Percentiles rank a stretch among this genome's conserved stretches.
These are phyloP conservation scores for Phyllostomus discolor DNA, from an alignment of 2,113 vertebrate species.

Conservation along the genomic window DNA sequence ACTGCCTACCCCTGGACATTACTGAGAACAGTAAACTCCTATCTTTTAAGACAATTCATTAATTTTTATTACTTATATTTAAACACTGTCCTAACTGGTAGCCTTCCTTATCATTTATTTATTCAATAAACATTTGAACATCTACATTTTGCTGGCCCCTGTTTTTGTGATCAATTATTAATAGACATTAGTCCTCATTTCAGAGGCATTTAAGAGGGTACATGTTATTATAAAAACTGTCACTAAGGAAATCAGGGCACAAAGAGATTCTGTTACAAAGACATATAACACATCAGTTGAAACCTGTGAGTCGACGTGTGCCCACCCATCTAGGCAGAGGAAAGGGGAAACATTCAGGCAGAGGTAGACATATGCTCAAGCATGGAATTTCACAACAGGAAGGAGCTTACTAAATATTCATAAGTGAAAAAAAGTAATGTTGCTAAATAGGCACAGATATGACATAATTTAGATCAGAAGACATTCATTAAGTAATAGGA, in stretches of 20 bases:
- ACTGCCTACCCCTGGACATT: neutral
- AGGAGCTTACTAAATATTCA: neutral
- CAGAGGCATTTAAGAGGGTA: neutral
- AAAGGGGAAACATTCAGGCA: neutral
- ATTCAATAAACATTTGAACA: conserved; percentile 36
- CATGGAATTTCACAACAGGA: neutral
- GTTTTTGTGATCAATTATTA: neutral
- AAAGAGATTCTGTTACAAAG: neutral
- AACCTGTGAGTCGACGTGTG: neutral
- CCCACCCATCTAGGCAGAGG: neutral
- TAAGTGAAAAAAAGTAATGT: neutral
- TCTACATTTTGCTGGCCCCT: neutral
- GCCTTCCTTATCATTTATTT: conserved; percentile 12
- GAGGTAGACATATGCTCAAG: neutral
- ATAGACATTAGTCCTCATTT: neutral
- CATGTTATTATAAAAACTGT: neutral
- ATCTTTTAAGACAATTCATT: neutral
- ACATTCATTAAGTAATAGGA: neutral
- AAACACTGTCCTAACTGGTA: neutral
- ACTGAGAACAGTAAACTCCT: neutral
- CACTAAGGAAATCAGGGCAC: neutral
- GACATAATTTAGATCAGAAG: neutral
- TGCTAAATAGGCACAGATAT: neutral
- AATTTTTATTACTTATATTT: neutral
- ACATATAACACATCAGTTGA: neutral